A percentile compares a stretch with the other conserved stretches of the same genome.
phyloP scores from a whole-genome alignment of 2,888 invertebrate species.

The Zaprionus obscuricornis region DNA sequence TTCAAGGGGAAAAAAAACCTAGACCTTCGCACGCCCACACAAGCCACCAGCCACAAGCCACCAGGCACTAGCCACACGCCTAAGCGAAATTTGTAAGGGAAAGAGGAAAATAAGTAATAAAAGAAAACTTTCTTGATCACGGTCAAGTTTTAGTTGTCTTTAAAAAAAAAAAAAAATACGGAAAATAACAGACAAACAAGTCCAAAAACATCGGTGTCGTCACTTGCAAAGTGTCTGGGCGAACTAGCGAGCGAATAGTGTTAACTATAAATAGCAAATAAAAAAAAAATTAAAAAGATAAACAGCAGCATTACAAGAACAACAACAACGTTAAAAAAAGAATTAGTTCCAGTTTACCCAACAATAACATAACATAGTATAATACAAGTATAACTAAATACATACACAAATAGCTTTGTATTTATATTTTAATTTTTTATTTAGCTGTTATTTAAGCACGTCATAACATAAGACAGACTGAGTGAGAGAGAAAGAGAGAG shows the following conservation, averaged over 20 bases:
- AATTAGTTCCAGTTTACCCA: too few species aligned
- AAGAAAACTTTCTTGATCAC: constrained; percentile 14
- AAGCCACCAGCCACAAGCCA: constrained; percentile 11
- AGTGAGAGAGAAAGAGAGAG: too few species aligned
- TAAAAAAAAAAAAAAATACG: background rate
- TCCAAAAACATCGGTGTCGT: constrained; percentile 28
- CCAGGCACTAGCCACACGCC: constrained; percentile 10
- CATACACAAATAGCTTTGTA: too few species aligned
- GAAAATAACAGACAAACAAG: constrained; percentile 4
- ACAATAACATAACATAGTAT: too few species aligned
- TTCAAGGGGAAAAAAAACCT: constrained; percentile 15
- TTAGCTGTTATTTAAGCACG: constrained; percentile 24
- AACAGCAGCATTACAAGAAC: background rate
- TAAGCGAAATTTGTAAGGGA: background rate
- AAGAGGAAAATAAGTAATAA: background rate
- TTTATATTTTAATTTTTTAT: too few species aligned
- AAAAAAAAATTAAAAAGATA: too few species aligned
- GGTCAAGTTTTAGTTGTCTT: constrained; percentile 1
- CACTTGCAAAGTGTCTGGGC: constrained; percentile 14
- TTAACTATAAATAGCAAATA: constrained; percentile 43
- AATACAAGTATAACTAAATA: constrained; percentile 7
- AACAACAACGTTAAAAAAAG: background rate
- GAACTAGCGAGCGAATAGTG: constrained; percentile 11
- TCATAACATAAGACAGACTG: constrained; percentile 7
- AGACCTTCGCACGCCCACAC: constrained; percentile 55